Percentiles rank a stretch among this genome's conserved stretches.
These are phyloP conservation scores for Dryobotodes eremita DNA, from an alignment of 2,888 invertebrate species.

Conservation along the genomic window DNA sequence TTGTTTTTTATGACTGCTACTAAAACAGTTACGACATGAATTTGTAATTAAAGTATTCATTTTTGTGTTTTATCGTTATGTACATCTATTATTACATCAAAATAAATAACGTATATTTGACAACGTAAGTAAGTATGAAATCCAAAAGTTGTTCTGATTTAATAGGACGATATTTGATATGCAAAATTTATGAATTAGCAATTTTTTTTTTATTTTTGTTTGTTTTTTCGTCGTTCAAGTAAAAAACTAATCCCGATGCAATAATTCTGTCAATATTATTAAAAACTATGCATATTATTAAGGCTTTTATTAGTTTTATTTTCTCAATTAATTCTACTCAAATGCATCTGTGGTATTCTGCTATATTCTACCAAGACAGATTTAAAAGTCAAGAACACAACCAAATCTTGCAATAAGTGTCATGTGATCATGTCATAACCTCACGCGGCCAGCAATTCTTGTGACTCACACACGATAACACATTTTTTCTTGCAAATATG, in stretches of 20 bases:
- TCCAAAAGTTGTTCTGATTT: background rate
- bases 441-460: no score
- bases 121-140: background rate
- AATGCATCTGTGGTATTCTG: background rate
- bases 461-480: background rate
- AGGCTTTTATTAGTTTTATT: background rate
- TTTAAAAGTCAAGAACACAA: no score
- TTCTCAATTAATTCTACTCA: background rate
- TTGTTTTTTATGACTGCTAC: conserved; percentile 16
- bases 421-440: background rate
- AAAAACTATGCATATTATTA: background rate
- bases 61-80: conserved; percentile 13
- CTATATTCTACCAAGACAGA: background rate
- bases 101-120: conserved; percentile 3
- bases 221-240: background rate
- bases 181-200: conserved; percentile 1
- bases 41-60: conserved; percentile 3
- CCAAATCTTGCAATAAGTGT: background rate
- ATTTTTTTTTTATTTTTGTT: background rate
- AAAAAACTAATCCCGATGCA: background rate
- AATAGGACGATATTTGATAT: background rate
- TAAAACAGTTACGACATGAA: conserved; percentile 19
- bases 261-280: background rate
- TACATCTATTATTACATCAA: conserved; percentile 4
- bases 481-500: background rate